A percentile compares a stretch with the other conserved stretches of the same genome.
Conservation (phyloP, 2,797 vertebrate species). For the Tamandua tetradactyla region DNA sequence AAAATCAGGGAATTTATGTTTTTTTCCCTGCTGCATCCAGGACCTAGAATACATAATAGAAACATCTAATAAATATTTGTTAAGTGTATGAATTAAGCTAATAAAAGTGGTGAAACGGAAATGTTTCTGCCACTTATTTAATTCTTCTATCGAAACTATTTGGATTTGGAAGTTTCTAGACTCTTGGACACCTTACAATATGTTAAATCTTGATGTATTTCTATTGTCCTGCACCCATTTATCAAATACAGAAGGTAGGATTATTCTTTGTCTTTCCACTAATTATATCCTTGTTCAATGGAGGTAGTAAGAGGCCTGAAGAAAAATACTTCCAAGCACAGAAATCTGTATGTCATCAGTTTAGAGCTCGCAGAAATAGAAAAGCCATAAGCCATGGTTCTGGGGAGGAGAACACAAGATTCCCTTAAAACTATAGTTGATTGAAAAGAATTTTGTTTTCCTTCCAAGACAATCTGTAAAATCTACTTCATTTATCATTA, state of each 20-base stretch:
- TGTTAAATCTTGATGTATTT: neutral
- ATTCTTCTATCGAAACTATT: neutral
- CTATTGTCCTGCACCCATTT: neutral
- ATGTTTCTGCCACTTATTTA: neutral
- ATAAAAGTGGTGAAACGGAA: neutral
- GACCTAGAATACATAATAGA: neutral
- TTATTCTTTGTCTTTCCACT: neutral
- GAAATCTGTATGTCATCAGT: neutral
- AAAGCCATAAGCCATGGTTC: neutral
- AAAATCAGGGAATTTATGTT: neutral
- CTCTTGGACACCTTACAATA: neutral
- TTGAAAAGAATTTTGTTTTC: neutral
- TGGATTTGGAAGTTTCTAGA: constrained; percentile 4
- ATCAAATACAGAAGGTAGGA: neutral
- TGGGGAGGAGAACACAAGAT: no score
- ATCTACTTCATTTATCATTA: neutral
- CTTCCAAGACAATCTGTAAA: neutral
- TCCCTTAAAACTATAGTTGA: neutral
- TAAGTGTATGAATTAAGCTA: neutral
- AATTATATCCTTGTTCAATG: neutral
- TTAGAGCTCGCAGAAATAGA: neutral
- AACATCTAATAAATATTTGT: neutral
- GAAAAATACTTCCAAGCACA: neutral
- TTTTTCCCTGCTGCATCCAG: neutral
- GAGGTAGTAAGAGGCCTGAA: neutral